Base-by-base conservation (phyloP, 2,797 vertebrate species). In the Phoeniculus purpureus region DNA sequence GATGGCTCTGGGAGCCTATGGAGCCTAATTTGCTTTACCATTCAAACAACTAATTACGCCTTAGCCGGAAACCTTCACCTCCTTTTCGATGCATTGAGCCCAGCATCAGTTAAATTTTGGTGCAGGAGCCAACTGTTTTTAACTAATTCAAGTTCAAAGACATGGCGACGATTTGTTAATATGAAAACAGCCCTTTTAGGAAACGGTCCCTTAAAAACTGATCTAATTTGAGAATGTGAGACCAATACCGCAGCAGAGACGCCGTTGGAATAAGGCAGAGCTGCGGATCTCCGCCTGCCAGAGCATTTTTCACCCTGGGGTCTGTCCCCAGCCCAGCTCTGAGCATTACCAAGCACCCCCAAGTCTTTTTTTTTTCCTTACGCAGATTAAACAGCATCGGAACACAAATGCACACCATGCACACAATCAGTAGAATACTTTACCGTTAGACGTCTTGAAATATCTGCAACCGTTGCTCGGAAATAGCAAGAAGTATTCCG, bases 61-160 rank as follows among this genome's bases (percentile, higher is more conserved):
- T 65, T 43, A 80, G 43, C 12, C 58, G 54, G 47, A 79, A 76
- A 34, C 16, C 11, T 48, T 50, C 68, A 47, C 86, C 85, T 93
- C 72, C 37, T 84, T 84, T 93, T 91, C 81, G 80, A 92, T 90
- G 72, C 75, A 66, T 64, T 62, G 59, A 90, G 29, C 18, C 60
- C 10, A 89, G 21, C 71, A 76, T 87, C 92, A 52, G 67, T 84
- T 91, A 84, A 78, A 92, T 90, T 94, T 94, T 94, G 94, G 76
- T 52, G 77, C 86, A 91, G 95, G 82, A 94, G 94, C 31, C 89
- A 81, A 73, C 65, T 31, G 45, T 56, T 80, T 92, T 60, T 90
- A 94, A 95, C 94, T 95, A 93, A 97, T 97, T 97, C 97, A 98
- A 98, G 97, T 98, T 98, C 97, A 98, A 98, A 97, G 97, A 97